Base-by-base conservation (phyloP, 1,140 invertebrate genomes). In the Berghia stephanieae region DNA sequence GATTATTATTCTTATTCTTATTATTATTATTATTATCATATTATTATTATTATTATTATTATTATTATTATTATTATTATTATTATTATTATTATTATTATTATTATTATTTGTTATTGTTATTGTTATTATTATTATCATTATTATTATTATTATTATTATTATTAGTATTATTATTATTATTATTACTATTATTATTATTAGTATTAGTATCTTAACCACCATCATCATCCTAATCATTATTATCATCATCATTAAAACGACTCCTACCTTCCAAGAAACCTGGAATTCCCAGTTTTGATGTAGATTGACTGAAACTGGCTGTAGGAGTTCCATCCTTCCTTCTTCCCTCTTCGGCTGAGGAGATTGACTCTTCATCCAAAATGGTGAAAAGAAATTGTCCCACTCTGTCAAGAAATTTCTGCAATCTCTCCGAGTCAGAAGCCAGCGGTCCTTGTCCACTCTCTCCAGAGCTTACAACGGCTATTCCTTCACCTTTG, bases 261-360 rank as follows among this genome's bases (percentile, higher is more conserved):
- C 21, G 40, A 21, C 1, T 27, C 72, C 52, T 77, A 87, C 85
- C 85, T 78, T 84, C 75, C 34, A 88, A 75, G 68, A 84, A 79
- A 38, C 79, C 46, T 21, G 82, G 75, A 18, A 66, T 67, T 5
- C 76, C 80, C 16, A 88, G 79, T 24, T 83, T 78, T n/a, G 81
- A 79, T 68, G 82, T 86, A 0, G 80, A 83, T 18, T 86, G 84
- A 81, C 86, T 86, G 75, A 86, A 57, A 46, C 71, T 78, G 24
- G 85, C 74, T 55, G 5, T 31, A 8, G 13, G 63, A 40, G 24
- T 13, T 10, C 36, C 5, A 8, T 71, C 66, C 38, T 38, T 24
- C 31, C 40, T 46, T 13, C 24, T 36, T 13, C 31, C 69, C 24
- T 72, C 76, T 0, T 71, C 49, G 27, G 18, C 8, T 3, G 31